Conservation (phyloP, 2,797 vertebrate species). For the Delichon dasypus region DNA sequence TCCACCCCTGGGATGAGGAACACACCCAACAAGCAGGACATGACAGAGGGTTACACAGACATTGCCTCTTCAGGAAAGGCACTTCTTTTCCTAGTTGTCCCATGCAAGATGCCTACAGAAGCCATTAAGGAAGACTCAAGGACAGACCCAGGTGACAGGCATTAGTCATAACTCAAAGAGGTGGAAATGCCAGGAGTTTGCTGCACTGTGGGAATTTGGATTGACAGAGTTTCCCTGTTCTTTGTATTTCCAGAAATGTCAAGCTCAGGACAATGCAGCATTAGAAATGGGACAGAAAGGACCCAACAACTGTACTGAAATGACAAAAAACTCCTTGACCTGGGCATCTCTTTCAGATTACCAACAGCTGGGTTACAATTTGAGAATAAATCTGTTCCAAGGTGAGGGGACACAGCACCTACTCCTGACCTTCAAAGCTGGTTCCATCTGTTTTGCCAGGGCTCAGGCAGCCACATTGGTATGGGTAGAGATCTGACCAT, state of each 20-base stretch:
- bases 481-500: not conserved
- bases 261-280: not conserved
- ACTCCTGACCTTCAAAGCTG: not conserved
- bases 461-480: not conserved
- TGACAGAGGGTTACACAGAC: not conserved
- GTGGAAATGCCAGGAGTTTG: not conserved
- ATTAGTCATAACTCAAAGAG: not conserved
- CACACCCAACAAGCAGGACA: not conserved
- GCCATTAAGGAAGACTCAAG: not conserved
- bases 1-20: not conserved
- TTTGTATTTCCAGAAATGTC: conserved; percentile 36
- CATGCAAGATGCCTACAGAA: not conserved
- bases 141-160: not conserved
- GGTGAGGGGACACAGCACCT: conserved; percentile 48
- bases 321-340: not conserved
- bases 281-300: conserved; percentile 31
- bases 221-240: not conserved
- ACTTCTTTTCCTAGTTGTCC: not conserved
- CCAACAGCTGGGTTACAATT: conserved; percentile 68
- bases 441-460: not conserved
- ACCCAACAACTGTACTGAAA: not conserved
- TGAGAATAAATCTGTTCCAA: conserved; percentile 75
- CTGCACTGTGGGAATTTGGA: not conserved
- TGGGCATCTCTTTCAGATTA: conserved; percentile 62
- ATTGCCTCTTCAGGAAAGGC: not conserved